phyloP scores from a whole-genome alignment of 2,113 vertebrate species.

The Hirundichthys speculiger region DNA sequence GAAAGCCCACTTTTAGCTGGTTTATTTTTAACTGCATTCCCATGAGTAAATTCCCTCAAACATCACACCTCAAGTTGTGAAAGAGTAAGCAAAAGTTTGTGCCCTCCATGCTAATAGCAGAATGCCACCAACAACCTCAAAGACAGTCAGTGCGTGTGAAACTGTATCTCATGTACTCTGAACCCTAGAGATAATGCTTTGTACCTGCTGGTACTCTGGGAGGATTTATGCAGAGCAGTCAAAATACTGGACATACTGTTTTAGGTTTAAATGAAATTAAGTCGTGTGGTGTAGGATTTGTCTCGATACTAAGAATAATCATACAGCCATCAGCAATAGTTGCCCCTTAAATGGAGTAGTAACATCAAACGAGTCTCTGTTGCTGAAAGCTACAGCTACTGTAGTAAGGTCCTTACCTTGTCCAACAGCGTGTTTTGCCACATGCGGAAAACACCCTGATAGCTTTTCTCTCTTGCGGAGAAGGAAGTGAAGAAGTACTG shows the following conservation, averaged over 20 bases:
- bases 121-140: slow-evolving; percentile 30
- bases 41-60: slow-evolving; percentile 1
- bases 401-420: slow-evolving; percentile 80
- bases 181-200: slow-evolving; percentile 51
- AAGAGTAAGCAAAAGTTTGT: slow-evolving; percentile 16
- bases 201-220: neutral
- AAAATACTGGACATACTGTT: no score
- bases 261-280: neutral
- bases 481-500: slow-evolving; percentile 95
- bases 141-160: slow-evolving; percentile 1
- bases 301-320: no score
- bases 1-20: neutral
- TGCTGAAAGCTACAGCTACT: neutral
- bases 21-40: slow-evolving; percentile 3
- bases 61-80: neutral
- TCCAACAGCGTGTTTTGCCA: slow-evolving; percentile 92
- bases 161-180: slow-evolving; percentile 45
- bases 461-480: slow-evolving; percentile 91
- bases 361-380: neutral
- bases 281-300: no score
- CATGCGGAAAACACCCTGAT: slow-evolving; percentile 88
- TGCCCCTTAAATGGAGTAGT: no score
- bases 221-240: slow-evolving; percentile 3
- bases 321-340: no score
- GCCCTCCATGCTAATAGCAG: neutral